Conservation (phyloP, 2,113 vertebrate species). For the Ascaphus truei region DNA sequence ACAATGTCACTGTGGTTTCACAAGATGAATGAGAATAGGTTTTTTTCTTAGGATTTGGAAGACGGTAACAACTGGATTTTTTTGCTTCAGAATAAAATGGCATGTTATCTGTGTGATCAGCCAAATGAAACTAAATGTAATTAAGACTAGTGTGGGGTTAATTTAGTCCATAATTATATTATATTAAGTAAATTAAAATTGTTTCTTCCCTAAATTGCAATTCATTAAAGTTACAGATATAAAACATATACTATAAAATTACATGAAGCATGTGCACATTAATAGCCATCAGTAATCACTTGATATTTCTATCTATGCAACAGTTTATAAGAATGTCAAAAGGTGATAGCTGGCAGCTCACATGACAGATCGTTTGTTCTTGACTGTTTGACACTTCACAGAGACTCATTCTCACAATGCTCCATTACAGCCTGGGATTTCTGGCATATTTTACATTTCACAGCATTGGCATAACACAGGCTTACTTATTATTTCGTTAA, state of each 20-base stretch:
- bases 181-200: slow-evolving; percentile 92
- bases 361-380: slow-evolving; percentile 60
- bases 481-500: background rate
- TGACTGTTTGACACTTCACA: slow-evolving; percentile 49
- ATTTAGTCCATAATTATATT: slow-evolving; percentile 98
- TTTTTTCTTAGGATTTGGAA: slow-evolving; percentile 65
- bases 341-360: slow-evolving; percentile 75
- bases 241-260: slow-evolving; percentile 92
- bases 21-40: slow-evolving; percentile 59
- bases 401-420: slow-evolving; percentile 37
- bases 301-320: slow-evolving; percentile 80
- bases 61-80: slow-evolving; percentile 67
- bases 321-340: slow-evolving; percentile 74
- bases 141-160: slow-evolving; percentile 96
- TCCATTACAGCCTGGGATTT: background rate
- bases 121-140: slow-evolving; percentile 97
- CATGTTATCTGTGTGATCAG: slow-evolving; percentile 86
- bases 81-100: slow-evolving; percentile 72
- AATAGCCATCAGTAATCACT: slow-evolving; percentile 81
- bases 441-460: slow-evolving; percentile 30
- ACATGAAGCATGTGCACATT: slow-evolving; percentile 93
- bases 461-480: slow-evolving; percentile 9
- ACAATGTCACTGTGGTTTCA: slow-evolving; percentile 37
- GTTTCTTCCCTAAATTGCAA: slow-evolving; percentile 96
- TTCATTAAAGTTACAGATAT: slow-evolving; percentile 97